Evolutionary conservation across 2,888 invertebrate genomes (phyloP).

Genomic region (Polyommatus iphigenia): DNA sequence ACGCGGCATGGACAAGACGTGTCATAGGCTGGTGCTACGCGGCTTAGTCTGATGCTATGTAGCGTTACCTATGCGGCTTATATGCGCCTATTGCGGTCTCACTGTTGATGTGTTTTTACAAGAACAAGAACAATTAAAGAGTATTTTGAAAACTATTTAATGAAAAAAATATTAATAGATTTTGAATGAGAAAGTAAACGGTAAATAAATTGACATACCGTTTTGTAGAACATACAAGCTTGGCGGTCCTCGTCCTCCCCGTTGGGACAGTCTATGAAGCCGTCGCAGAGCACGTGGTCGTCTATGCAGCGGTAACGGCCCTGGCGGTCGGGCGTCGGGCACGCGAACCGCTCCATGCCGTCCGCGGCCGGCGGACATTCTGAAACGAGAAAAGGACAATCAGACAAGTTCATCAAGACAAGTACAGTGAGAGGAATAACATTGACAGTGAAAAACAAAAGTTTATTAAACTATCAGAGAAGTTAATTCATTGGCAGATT

Average conservation of each 20-base stretch:
- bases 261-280: conserved; percentile 95
- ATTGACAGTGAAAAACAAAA: not conserved
- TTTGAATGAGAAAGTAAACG: not conserved
- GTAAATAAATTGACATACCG: conserved; percentile 82
- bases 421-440: not conserved
- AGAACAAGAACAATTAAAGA: not conserved
- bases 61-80: no score
- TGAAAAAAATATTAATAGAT: not conserved
- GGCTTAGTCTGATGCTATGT: no score
- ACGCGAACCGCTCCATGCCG: conserved; percentile 96
- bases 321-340: conserved; percentile 94
- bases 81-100: not conserved
- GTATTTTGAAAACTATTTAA: not conserved
- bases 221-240: conserved; percentile 98
- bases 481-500: no score
- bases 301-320: conserved; percentile 97
- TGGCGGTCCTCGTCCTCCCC: conserved; percentile 96
- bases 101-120: no score
- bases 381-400: conserved; percentile 65
- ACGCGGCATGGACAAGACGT: not conserved
- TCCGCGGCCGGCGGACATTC: conserved; percentile 96
- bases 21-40: no score
- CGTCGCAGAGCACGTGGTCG: conserved; percentile 96
- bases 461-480: no score
- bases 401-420: not conserved